These are phyloP conservation scores for Malurus melanocephalus DNA, from an alignment of 2,113 vertebrate species.

Conservation along the genomic window DNA sequence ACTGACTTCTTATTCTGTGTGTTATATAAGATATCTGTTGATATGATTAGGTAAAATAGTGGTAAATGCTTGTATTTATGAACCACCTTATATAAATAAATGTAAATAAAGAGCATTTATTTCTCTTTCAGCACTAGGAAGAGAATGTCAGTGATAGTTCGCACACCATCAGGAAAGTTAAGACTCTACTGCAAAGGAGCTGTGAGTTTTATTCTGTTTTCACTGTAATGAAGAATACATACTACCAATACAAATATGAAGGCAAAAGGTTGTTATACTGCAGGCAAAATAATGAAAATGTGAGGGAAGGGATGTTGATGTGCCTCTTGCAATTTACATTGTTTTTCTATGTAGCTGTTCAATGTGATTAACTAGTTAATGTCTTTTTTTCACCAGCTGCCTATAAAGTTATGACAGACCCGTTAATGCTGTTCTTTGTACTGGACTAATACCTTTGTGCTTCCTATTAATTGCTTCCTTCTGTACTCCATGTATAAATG, in stretches of 20 bases:
- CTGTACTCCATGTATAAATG: background rate
- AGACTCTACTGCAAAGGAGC: slow-evolving; percentile 99
- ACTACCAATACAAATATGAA: background rate
- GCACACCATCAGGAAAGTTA: slow-evolving; percentile 93
- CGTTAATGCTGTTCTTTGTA: background rate
- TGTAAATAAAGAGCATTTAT: background rate
- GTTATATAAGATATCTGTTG: background rate
- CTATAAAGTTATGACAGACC: background rate
- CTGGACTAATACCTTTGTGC: background rate
- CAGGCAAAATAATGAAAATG: background rate
- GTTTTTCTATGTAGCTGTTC: background rate
- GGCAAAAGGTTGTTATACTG: background rate
- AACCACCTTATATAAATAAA: background rate
- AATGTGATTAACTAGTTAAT: background rate
- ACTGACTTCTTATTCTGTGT: background rate
- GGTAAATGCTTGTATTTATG: background rate
- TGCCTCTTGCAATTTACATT: background rate
- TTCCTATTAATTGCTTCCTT: background rate
- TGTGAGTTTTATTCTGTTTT: slow-evolving; percentile 80
- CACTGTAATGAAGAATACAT: background rate
- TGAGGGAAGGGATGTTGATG: background rate
- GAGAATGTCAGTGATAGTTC: slow-evolving; percentile 98
- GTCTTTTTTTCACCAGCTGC: background rate
- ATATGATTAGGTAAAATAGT: background rate
- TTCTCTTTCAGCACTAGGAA: slow-evolving; percentile 83